phyloP scores from a whole-genome alignment of 2,888 invertebrate genomes.

The Caenorhabditis sp. region DNA sequence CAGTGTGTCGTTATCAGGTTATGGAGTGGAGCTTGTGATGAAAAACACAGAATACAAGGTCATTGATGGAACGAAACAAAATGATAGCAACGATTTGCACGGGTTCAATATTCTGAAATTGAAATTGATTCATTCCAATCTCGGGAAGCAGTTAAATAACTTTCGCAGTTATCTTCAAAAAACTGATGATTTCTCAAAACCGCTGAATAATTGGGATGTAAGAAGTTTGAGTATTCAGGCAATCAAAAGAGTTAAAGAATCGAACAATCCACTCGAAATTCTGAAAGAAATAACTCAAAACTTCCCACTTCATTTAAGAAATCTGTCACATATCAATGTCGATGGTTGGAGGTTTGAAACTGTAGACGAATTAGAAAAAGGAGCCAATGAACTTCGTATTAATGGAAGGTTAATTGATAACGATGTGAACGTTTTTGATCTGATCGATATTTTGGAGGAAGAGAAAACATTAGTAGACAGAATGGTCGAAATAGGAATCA shows the following conservation, averaged over 20 bases:
- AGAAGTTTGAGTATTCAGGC: conserved; percentile 78
- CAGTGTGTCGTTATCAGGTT: conserved; percentile 85
- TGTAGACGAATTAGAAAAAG: conserved; percentile 33
- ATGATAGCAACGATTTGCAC: conserved; percentile 79
- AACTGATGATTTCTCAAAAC: conserved; percentile 84
- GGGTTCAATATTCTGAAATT: conserved; percentile 86
- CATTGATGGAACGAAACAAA: conserved; percentile 81
- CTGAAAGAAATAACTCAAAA: conserved; percentile 92
- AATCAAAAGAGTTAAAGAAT: conserved; percentile 79
- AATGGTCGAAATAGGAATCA: conserved; percentile 10
- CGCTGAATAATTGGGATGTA: conserved; percentile 83
- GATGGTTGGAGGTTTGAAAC: conserved; percentile 1
- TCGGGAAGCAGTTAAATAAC: conserved; percentile 80
- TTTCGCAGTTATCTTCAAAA: conserved; percentile 85
- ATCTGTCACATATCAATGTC: background rate
- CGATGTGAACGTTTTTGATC: conserved; percentile 86
- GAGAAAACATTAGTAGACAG: conserved; percentile 80
- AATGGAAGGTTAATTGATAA: conserved; percentile 83
- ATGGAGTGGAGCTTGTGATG: conserved; percentile 95
- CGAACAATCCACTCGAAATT: conserved; percentile 80
- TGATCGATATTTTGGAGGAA: conserved; percentile 83
- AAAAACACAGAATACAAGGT: conserved; percentile 99
- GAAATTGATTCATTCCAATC: conserved; percentile 79
- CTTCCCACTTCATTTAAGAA: conserved; percentile 78
- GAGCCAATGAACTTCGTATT: conserved; percentile 61